phyloP scores from a whole-genome alignment of 2,113 vertebrate genomes.

The Microtus oregoni region DNA sequence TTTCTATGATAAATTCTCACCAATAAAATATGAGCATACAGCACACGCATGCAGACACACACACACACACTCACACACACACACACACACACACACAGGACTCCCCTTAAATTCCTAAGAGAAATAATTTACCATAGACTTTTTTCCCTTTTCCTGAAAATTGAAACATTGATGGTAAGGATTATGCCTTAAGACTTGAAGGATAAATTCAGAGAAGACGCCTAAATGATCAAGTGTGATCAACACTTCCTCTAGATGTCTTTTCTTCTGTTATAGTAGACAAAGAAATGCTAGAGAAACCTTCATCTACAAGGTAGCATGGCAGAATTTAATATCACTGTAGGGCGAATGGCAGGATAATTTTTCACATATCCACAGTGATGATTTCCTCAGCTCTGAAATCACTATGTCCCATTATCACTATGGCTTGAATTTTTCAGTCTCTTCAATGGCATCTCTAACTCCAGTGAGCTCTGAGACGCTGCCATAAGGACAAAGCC shows the following conservation, averaged over 20 bases:
- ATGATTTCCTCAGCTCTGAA: neutral
- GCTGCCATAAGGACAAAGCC: neutral
- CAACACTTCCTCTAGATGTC: neutral
- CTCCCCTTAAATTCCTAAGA: neutral
- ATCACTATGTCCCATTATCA: neutral
- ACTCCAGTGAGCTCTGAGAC: constrained; percentile 1
- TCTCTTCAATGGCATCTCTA: neutral
- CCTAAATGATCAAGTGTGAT: neutral
- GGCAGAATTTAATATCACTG: neutral
- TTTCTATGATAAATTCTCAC: constrained; percentile 12
- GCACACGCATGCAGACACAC: neutral
- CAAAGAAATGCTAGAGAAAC: constrained; percentile 36
- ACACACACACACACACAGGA: neutral
- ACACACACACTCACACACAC: neutral
- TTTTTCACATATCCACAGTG: neutral
- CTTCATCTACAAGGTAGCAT: neutral
- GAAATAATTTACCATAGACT: neutral
- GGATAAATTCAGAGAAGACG: neutral
- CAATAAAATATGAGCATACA: neutral
- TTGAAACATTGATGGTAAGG: neutral
- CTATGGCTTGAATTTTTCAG: neutral
- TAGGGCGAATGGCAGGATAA: neutral
- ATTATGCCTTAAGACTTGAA: neutral
- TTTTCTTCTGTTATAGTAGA: constrained; percentile 21
- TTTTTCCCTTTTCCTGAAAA: neutral